Conservation (phyloP, 2,888 invertebrate genomes). For the Hymenopus coronatus region DNA sequence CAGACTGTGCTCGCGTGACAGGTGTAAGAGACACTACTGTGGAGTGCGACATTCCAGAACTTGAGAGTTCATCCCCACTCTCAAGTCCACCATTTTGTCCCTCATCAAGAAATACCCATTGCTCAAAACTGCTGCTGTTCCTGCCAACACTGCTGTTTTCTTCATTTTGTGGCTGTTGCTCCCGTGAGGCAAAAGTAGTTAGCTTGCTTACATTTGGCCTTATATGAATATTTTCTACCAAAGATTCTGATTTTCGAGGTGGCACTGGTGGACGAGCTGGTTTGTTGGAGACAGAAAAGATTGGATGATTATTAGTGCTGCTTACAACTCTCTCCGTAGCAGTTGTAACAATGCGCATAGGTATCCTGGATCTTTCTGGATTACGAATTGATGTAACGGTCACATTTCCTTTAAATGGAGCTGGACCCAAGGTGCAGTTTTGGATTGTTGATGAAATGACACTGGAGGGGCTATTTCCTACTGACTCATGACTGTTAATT, state of each 20-base stretch:
- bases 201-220: conserved; percentile 22
- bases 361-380: conserved; percentile 40
- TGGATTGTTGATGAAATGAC: background rate
- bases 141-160: conserved; percentile 39
- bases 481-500: background rate
- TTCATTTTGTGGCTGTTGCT: conserved; percentile 6
- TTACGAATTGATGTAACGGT: conserved; percentile 42
- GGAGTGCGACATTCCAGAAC: conserved; percentile 35
- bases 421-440: background rate
- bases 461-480: background rate
- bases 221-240: conserved; percentile 29
- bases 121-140: conserved; percentile 43
- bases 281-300: conserved; percentile 34
- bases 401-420: conserved; percentile 34
- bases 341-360: conserved; percentile 35
- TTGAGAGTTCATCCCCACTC: conserved; percentile 34
- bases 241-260: conserved; percentile 48
- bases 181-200: conserved; percentile 29
- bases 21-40: conserved; percentile 36
- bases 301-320: conserved; percentile 5
- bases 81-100: conserved; percentile 36
- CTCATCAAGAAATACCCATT: conserved; percentile 46
- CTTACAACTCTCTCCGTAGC: conserved; percentile 36
- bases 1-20: conserved; percentile 41
- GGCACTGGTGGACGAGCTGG: conserved; percentile 50